Conservation (phyloP, 1,140 invertebrate species). For the Drosophila albomicans region DNA sequence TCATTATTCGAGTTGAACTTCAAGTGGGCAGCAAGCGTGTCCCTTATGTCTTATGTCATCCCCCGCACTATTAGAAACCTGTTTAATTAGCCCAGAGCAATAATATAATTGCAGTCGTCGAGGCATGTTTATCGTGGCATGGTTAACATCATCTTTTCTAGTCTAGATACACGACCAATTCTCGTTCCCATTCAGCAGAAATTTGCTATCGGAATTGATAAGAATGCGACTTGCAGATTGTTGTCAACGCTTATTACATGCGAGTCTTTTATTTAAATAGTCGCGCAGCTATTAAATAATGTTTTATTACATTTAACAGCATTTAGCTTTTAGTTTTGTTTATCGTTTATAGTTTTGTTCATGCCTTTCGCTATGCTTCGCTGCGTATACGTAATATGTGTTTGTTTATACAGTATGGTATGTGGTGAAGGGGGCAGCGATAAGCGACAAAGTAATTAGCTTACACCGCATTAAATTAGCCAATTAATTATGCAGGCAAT, state of each 20-base stretch:
- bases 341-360: slow-evolving; percentile 35
- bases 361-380: slow-evolving; percentile 49
- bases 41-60: slow-evolving; percentile 46
- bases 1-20: slow-evolving; percentile 27
- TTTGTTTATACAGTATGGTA: slow-evolving; percentile 25
- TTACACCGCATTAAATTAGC: slow-evolving; percentile 29
- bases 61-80: slow-evolving; percentile 5
- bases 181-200: slow-evolving; percentile 1
- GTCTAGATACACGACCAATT: background rate
- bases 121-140: slow-evolving; percentile 53
- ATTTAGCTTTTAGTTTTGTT: slow-evolving; percentile 51
- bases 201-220: slow-evolving; percentile 25
- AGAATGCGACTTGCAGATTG: slow-evolving; percentile 26
- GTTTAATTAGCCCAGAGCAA: slow-evolving; percentile 73
- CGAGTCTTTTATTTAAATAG: background rate
- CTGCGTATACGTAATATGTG: slow-evolving; percentile 40
- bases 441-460: slow-evolving; percentile 50
- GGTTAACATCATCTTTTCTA: slow-evolving; percentile 1
- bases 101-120: slow-evolving; percentile 60
- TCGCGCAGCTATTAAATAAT: background rate
- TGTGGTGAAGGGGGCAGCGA: background rate
- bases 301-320: slow-evolving; percentile 50
- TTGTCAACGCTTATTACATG: background rate
- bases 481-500: slow-evolving; percentile 20
- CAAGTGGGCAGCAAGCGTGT: slow-evolving; percentile 53